These are phyloP conservation scores for Lithophane leautieri DNA, from an alignment of 2,888 invertebrate species.

Conservation along the genomic window DNA sequence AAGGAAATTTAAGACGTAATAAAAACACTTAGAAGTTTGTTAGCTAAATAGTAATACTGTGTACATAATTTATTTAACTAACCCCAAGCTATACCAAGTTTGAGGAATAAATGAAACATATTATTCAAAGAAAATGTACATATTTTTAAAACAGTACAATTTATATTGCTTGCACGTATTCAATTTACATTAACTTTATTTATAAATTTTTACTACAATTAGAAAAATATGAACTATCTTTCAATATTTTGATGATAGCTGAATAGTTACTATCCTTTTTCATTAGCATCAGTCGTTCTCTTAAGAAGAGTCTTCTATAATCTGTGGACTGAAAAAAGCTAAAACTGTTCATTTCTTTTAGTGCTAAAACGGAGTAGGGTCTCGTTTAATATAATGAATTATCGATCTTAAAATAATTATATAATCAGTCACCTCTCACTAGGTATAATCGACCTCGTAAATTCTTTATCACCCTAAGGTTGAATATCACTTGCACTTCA, in stretches of 20 bases:
- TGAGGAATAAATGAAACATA: slow-evolving; percentile 6
- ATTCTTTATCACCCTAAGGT: background rate
- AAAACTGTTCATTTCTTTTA: background rate
- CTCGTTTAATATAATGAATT: slow-evolving; percentile 5
- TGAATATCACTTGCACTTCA: background rate
- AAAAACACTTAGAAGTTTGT: background rate
- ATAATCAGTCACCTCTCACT: background rate
- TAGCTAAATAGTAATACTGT: background rate
- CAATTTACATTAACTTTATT: background rate
- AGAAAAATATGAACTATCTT: background rate
- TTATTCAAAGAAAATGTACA: slow-evolving; percentile 36
- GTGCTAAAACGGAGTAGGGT: slow-evolving; percentile 11
- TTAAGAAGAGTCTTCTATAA: background rate
- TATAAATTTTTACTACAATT: background rate
- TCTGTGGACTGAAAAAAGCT: background rate
- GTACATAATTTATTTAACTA: slow-evolving; percentile 7
- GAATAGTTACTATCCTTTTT: background rate
- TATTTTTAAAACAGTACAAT: slow-evolving; percentile 54
- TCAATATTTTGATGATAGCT: background rate
- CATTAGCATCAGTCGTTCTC: background rate
- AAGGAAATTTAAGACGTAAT: background rate
- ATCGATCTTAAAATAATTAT: slow-evolving; percentile 9
- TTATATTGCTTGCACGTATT: slow-evolving; percentile 25
- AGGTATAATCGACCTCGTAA: no score
- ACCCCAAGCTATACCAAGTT: background rate